Base-by-base conservation (phyloP, 2,888 invertebrate species). In the Hofmannophila pseudospretella region DNA sequence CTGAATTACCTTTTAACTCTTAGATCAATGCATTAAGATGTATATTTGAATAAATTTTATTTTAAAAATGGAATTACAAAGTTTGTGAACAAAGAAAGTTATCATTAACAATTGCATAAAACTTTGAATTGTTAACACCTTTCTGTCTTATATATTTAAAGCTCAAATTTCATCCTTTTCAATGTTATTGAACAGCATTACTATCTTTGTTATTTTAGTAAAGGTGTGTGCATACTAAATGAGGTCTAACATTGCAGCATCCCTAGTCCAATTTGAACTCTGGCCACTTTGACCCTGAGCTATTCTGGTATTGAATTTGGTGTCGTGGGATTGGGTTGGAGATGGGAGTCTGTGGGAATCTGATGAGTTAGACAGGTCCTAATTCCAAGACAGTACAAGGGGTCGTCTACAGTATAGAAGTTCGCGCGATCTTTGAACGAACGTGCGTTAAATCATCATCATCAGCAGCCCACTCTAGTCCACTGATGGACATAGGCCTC, bases 161-260 rank as follows among this genome's bases (percentile, higher is more conserved):
- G 23, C 5, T 7, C 8, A 20, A 3, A 20, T 20, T 20, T 20
- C 2, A 23, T 2, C 8, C 3, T 2, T 23, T 23, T 23, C n/a
- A 8, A 14, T 30, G 7, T 30, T 30, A 4, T 12, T 2, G n/a
- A 29, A 39, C 30, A 38, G 10, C 10, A 8, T 22, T 12, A 4
- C 7, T 47, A 56, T 50, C 35, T 57, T 67, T 41, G 60, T 60
- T 34, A 39, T 8, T 51, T 44, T 54, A 58, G 54, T 38, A 82
- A 84, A 84, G 84, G 84, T 86, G 85, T 81, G 71, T 80, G 84
- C 82, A 85, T 85, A 78, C 63, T 47, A 65, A 82, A 78, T 81
- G 66, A 73, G 71, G 5, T 54, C 60, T 49, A 69, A 63, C 59
- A 60, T 45, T 74, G 72, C 84, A 81, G 81, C 82, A 81, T 82